phyloP scores from a whole-genome alignment of 1,140 invertebrate species.

The Caenorhabditis latens region DNA sequence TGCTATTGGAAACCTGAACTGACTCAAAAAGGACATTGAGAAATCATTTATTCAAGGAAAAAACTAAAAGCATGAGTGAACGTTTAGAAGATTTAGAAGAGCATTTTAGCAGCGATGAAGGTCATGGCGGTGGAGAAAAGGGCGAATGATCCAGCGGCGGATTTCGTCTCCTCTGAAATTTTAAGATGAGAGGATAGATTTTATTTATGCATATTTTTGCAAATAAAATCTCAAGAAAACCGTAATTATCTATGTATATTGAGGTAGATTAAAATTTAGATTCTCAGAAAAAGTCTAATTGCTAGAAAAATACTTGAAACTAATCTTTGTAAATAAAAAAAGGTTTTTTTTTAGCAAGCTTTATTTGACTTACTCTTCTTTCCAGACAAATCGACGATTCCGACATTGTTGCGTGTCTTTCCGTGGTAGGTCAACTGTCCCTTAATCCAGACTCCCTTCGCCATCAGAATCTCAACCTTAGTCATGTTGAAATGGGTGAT shows the following conservation, averaged over 20 bases:
- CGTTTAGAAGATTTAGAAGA: neutral
- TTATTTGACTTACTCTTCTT: constrained; percentile 7
- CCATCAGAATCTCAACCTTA: constrained; percentile 29
- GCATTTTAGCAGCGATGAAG: constrained; percentile 16
- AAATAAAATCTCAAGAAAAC: too few species aligned
- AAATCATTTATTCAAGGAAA: neutral
- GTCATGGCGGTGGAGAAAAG: constrained; percentile 21
- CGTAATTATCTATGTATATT: too few species aligned
- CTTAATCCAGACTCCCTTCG: constrained; percentile 27
- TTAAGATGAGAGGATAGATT: too few species aligned
- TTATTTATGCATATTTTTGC: too few species aligned
- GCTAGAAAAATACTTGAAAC: too few species aligned
- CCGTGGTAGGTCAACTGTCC: constrained; percentile 9
- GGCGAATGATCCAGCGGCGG: neutral
- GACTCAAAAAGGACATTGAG: neutral
- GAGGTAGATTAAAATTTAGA: too few species aligned
- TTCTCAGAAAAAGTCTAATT: neutral
- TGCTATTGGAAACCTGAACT: constrained; percentile 26
- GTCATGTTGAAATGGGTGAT: constrained; percentile 27
- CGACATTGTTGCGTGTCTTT: constrained; percentile 30
- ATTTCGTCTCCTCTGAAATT: constrained; percentile 15
- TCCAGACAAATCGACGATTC: constrained; percentile 45
- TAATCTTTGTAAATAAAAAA: too few species aligned
- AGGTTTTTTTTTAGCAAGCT: too few species aligned
- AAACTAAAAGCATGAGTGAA: too few species aligned